Conservation (phyloP, 2,797 vertebrate genomes). For the Avahi laniger region DNA sequence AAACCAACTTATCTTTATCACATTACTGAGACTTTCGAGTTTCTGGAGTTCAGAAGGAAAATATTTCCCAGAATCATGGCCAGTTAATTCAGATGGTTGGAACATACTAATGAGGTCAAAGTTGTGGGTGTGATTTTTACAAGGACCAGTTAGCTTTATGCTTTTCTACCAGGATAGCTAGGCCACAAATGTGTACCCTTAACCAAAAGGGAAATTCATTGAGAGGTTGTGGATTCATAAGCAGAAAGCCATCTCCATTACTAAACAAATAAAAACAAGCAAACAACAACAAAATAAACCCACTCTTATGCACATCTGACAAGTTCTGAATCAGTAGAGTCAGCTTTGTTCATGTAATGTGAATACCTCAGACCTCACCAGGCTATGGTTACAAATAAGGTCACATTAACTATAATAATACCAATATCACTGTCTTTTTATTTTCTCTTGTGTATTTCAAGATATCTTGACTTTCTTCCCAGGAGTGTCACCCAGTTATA, state of each 20-base stretch:
- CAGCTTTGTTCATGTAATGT: not conserved
- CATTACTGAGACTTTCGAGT: conserved; percentile 29
- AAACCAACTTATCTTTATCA: conserved; percentile 64
- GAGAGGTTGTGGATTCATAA: not conserved
- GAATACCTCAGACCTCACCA: not conserved
- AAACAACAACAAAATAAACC: not conserved
- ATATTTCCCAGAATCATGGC: not conserved
- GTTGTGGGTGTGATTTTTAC: not conserved
- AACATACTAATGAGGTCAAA: conserved; percentile 23
- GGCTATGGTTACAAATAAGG: not conserved
- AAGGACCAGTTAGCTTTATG: not conserved
- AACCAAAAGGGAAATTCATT: not conserved
- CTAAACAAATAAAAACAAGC: not conserved
- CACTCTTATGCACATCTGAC: not conserved
- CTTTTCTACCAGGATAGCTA: not conserved
- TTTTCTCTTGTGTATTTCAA: conserved; percentile 10
- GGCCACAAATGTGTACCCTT: not conserved
- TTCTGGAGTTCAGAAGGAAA: not conserved
- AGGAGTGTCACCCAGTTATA: not conserved
- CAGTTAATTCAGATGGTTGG: conserved; percentile 30
- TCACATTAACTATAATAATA: not conserved
- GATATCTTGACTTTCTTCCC: not conserved
- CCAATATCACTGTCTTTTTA: not conserved
- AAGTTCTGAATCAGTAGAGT: conserved; percentile 3
- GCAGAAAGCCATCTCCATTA: not conserved